Evolutionary conservation across 2,888 invertebrate species (phyloP), one percentile per base, ranked within the genome.

Genomic region (Leptopilina myrica): DNA sequence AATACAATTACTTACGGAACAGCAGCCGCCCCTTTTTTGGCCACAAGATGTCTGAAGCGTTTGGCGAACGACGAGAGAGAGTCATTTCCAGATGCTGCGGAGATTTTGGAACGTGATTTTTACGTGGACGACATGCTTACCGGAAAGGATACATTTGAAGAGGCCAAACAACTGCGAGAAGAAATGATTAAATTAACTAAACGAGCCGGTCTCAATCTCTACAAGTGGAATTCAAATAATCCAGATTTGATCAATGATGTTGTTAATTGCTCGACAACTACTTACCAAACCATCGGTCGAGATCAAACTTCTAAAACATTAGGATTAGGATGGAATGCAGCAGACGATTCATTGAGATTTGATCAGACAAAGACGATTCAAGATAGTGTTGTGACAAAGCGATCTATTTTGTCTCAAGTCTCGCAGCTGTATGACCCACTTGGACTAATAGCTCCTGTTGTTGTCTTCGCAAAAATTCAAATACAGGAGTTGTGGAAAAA

Each of bases 261-360:
- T 9, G 5, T 14, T n/a, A 53, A 73, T 20, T 20, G 20, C 20
- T 20, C 20, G 20, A 20, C 20, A 20, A 20, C 20, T 20, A 20
- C 20, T 49, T 26, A 46, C 8, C 66, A n/a, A 14, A 20, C 5
- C 2, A 43, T 66, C 9, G n/a, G n/a, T 33, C 14, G 3, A 66
- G 66, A 33, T n/a, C 33, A 66, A 9, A 26, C n/a, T 7, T 66
- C 40, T 6, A 76, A 76, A 76, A 79, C 81, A 7, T 43, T 81
- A 3, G 79, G 81, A n/a, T 15, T 81, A 2, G 40, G 64, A 11
- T 81, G 81, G 78, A 73, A 81, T n/a, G 56, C 78, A 12, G 2
- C 2, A 0, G 59, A 64, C 5, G 81, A 81, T 49, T 40, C 56
- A 43, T 15, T 66, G 9, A 33, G 14, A 7, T 33, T 33, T 46